phyloP scores from a whole-genome alignment of 2,888 invertebrate genomes.

The Clusia tigrina region DNA sequence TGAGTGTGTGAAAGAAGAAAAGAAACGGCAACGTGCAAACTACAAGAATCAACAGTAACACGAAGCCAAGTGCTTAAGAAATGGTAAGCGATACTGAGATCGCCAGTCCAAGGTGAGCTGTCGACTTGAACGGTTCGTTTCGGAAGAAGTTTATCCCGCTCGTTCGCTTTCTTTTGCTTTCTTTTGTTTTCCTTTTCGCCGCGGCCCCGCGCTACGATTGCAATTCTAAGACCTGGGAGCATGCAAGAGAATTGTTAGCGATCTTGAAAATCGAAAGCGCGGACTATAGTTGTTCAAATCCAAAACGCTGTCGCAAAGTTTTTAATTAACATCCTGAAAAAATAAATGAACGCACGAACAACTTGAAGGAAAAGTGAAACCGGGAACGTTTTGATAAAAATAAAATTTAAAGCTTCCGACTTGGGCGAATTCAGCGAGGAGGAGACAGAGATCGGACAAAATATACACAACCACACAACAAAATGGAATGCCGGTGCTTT shows the following conservation, averaged over 20 bases:
- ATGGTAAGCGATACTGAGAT: slow-evolving; percentile 58
- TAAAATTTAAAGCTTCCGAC: too few species aligned
- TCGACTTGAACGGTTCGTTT: slow-evolving; percentile 60
- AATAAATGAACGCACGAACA: too few species aligned
- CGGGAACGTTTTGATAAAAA: too few species aligned
- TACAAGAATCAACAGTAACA: slow-evolving; percentile 32
- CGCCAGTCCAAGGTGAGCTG: slow-evolving; percentile 62
- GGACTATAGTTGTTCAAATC: too few species aligned
- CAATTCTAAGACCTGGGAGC: too few species aligned
- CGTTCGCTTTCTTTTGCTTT: slow-evolving; percentile 13
- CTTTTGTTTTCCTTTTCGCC: slow-evolving; percentile 19
- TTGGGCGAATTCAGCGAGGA: slow-evolving; percentile 17
- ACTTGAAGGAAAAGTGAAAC: too few species aligned
- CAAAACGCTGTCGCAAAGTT: too few species aligned
- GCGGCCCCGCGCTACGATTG: not conserved
- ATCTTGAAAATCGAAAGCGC: too few species aligned
- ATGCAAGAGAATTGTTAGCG: too few species aligned
- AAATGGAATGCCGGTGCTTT: slow-evolving; percentile 65
- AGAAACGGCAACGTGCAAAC: slow-evolving; percentile 18
- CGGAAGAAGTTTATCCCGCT: slow-evolving; percentile 17
- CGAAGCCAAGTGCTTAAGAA: slow-evolving; percentile 57
- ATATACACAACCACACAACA: slow-evolving; percentile 40
- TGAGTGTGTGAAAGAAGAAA: slow-evolving; percentile 21
- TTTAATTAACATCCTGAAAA: too few species aligned
- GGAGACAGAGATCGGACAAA: slow-evolving; percentile 29